Evolutionary conservation across 2,113 vertebrate genomes (phyloP), one percentile per base, ranked within the genome.

Genomic region (Notothenia coriiceps): DNA sequence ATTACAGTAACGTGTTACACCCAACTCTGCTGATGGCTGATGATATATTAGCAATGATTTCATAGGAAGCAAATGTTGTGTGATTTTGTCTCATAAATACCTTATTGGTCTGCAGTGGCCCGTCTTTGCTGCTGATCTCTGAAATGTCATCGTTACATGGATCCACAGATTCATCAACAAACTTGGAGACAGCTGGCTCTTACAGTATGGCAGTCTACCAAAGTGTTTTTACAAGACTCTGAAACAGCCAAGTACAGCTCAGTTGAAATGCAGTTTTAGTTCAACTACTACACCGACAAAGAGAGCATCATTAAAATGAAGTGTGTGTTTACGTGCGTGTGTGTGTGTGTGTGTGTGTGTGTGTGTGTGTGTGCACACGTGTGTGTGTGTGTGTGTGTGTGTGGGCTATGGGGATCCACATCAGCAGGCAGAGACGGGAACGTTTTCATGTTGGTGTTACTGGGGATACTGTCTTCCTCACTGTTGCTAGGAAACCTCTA

Each of bases 401-500:
- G 22, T 22, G 22, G 22, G 22, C 22, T 22, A 2, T 25, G 25
- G 2, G 25, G 25, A 25, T 25, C 25, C 25, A 25, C 25, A 29
- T 29, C 57, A 52, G 20, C 50, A 69, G 2, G 17, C 57, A 56
- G 20, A 74, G 47, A 54, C 35, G 15, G 63, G 14, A 49, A 62
- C 40, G 12, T 68, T 67, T 78, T 17, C 56, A 61, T 10, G 12
- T 29, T 40, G 69, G 17, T 69, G 25, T 64, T 54, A 29, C 56
- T 17, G 68, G 40, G 22, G 25, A 49, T 33, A 6, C 18, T 1
- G 8, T 49, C 22, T 40, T 46, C 50, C 22, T 35, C 29, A 18
- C 66, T 62, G 60, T 82, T 86, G 71, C 79, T 50, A 22, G 49
- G 65, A 79, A 70, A 66, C 70, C 7, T 74, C 59, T 46, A 60